phyloP scores from a whole-genome alignment of 2,113 vertebrate species.

The Nerophis ophidion region DNA sequence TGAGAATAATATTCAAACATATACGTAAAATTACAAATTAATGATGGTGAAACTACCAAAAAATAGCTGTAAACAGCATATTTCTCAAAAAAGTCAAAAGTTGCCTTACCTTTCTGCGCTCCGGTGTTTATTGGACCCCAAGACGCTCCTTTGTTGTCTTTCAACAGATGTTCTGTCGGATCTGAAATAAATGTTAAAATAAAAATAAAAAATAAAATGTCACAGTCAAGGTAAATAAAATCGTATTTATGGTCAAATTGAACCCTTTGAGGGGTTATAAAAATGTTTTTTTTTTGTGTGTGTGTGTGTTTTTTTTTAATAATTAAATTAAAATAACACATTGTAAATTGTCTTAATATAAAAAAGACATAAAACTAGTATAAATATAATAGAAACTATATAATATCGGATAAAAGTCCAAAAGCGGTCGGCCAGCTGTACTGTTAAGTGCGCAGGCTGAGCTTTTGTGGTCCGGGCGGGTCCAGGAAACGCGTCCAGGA shows the following conservation, averaged over 20 bases:
- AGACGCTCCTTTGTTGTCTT: constrained; percentile 85
- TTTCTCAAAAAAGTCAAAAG: background rate
- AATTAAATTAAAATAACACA: too few relatives aligned
- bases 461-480: background rate
- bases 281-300: too few relatives aligned
- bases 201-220: background rate
- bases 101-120: constrained; percentile 90
- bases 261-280: too few relatives aligned
- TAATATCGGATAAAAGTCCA: background rate
- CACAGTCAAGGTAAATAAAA: background rate
- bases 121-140: constrained; percentile 89
- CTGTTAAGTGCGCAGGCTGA: background rate
- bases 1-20: too few relatives aligned
- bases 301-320: too few relatives aligned
- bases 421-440: background rate
- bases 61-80: too few relatives aligned
- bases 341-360: background rate
- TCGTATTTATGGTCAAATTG: too few relatives aligned
- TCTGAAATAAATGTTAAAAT: constrained; percentile 61
- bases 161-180: constrained; percentile 86
- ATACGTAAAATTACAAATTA: too few relatives aligned
- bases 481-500: constrained; percentile 99
- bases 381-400: too few relatives aligned
- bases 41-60: too few relatives aligned
- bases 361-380: too few relatives aligned